A percentile compares a stretch with the other conserved stretches of the same genome.
phyloP scores from a whole-genome alignment of 2,888 invertebrate species.

The Cheilosia impressa region DNA sequence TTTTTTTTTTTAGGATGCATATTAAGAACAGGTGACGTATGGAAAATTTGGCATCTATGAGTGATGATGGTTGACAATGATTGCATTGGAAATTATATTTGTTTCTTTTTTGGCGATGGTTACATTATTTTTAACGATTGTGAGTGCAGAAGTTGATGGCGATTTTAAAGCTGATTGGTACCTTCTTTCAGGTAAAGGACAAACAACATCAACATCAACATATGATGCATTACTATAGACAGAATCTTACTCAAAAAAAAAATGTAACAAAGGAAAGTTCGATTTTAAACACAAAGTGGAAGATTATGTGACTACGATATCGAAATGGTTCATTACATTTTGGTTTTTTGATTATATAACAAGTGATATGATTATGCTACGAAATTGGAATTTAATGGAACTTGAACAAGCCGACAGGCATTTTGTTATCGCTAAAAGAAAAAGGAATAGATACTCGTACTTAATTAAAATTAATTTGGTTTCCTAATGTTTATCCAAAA shows the following conservation, averaged over 20 bases:
- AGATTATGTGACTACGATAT: constrained; percentile 68
- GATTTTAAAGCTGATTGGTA: constrained; percentile 2
- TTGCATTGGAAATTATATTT: constrained; percentile 38
- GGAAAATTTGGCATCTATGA: constrained; percentile 74
- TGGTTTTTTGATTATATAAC: constrained; percentile 63
- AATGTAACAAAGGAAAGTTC: background rate
- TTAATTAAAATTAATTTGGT: background rate
- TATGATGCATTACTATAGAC: background rate
- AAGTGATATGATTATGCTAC: constrained; percentile 73
- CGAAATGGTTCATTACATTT: constrained; percentile 53
- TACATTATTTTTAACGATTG: constrained; percentile 44
- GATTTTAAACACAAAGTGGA: constrained; percentile 44
- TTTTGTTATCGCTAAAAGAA: background rate
- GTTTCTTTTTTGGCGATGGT: constrained; percentile 61
- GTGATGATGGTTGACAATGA: constrained; percentile 58
- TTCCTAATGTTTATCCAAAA: constrained; percentile 3
- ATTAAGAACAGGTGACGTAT: constrained; percentile 48
- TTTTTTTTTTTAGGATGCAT: constrained; percentile 14
- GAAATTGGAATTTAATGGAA: constrained; percentile 41
- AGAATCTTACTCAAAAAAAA: too few relatives aligned
- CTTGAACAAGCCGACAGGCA: constrained; percentile 5
- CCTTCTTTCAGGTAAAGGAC: background rate
- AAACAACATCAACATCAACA: background rate
- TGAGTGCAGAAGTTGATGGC: constrained; percentile 10
- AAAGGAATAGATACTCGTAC: background rate